Evolutionary conservation across 2,888 invertebrate genomes (phyloP).

Genomic region (Drepanosiphum platanoidis): DNA sequence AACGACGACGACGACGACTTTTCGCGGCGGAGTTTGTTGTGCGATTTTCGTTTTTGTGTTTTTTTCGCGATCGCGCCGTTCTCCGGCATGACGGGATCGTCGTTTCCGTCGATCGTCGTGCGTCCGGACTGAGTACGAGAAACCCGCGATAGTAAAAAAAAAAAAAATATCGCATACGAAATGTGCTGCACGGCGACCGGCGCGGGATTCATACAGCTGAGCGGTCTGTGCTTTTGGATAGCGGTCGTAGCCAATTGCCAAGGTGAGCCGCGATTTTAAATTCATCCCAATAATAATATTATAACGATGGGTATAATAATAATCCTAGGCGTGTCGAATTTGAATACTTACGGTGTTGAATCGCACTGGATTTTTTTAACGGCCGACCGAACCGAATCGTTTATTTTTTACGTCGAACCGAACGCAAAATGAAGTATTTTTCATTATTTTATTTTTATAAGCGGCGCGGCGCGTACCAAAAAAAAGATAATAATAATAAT

Average conservation of each 20-base stretch:
- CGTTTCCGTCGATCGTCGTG: background rate
- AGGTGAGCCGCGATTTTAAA: slow-evolving; percentile 40
- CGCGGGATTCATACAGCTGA: background rate
- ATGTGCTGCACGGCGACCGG: slow-evolving; percentile 22
- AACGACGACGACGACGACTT: background rate
- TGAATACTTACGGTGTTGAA: too few relatives aligned
- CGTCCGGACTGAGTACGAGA: slow-evolving; percentile 4
- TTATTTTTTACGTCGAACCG: too few relatives aligned
- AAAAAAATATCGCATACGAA: background rate
- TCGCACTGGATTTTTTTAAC: too few relatives aligned
- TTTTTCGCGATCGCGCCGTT: background rate
- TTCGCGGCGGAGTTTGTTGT: too few relatives aligned
- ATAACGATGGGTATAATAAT: too few relatives aligned
- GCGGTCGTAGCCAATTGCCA: slow-evolving; percentile 16
- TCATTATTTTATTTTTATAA: too few relatives aligned
- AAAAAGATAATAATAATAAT: too few relatives aligned
- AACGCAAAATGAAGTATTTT: too few relatives aligned
- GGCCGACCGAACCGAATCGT: too few relatives aligned
- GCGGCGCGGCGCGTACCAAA: too few relatives aligned
- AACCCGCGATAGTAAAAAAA: background rate
- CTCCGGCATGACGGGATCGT: background rate
- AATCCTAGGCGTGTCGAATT: too few relatives aligned
- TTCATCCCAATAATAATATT: too few relatives aligned
- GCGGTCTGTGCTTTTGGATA: slow-evolving; percentile 33
- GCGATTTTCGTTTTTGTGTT: background rate